Evolutionary conservation across 2,888 invertebrate genomes (phyloP), one percentile per base, ranked within the genome.

Genomic region (Disparrhopalites patrizii): DNA sequence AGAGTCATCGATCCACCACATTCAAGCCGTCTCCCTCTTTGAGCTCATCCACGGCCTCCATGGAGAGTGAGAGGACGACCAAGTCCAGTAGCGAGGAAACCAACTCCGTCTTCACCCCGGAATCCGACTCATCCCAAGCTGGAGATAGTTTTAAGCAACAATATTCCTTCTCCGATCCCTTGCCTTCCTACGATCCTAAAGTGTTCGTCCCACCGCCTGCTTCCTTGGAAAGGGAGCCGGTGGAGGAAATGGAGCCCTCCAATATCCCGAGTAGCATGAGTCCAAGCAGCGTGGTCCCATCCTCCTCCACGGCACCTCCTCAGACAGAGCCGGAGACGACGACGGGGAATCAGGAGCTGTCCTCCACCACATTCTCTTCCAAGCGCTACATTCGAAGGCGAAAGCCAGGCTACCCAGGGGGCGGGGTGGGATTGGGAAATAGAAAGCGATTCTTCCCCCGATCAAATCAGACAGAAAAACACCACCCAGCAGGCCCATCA

Each of bases 391-490:
- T 51, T 3, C 8, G 51, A 51, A 30, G 61, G 15, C 20, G 61
- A 23, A 51, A 51, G 25, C 61, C 51, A 5, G 51, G 36, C 10
- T 1, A 5, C 5, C n/a, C 30, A 1, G 50, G 20, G 7, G 43
- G 5, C 23, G 38, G 23, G 1, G n/a, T n/a, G 20, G 30, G 28
- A 15, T 20, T 40, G 10, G 28, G 8, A 15, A 15, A 62, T 25
- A 36, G 69, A 33, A 65, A 62, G 30, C 55, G 67, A 60, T 69
- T 60, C 47, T 69, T 69, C 27, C 60, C 69, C 18, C 61, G 66
- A 65, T 55, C 67, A 25, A 69, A 69, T 50, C 61, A 64, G 40
- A 31, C 13, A 31, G 31, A 31, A 30, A 52, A 3, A 10, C 30
- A 10, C 15, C 15, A 10, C 31, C n/a, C 2, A 18, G 20, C 2